Percentiles rank a stretch among this genome's conserved stretches.
phyloP scores from a whole-genome alignment of 2,797 vertebrate genomes.

The Pangasius larnaudii region DNA sequence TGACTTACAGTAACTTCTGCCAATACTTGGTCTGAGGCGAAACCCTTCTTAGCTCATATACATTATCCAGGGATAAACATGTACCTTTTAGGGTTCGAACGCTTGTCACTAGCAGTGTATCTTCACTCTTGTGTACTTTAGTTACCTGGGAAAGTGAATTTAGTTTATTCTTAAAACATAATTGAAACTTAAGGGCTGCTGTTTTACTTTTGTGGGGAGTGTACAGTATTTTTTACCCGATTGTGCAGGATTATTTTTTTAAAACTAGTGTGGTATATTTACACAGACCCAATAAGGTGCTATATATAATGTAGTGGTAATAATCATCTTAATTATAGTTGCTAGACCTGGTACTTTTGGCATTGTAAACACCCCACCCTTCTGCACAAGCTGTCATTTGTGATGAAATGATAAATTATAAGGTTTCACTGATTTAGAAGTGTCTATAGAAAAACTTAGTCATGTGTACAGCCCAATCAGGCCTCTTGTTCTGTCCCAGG shows the following conservation, averaged over 20 bases:
- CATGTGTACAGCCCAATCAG: slow-evolving; percentile 36
- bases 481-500: slow-evolving; percentile 7
- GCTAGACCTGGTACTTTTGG: background rate
- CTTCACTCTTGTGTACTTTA: background rate
- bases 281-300: background rate
- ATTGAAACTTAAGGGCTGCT: background rate
- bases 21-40: background rate
- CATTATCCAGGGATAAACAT: background rate
- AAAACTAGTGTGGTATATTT: background rate
- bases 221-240: background rate
- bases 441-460: slow-evolving; percentile 9
- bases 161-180: background rate
- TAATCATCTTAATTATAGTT: background rate
- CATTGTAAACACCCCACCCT: background rate
- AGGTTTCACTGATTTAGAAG: background rate
- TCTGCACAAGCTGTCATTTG: background rate
- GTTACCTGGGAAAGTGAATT: background rate
- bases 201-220: background rate
- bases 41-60: background rate
- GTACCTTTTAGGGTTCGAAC: background rate
- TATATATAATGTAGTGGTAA: background rate
- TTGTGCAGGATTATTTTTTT: background rate
- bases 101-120: background rate
- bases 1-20: background rate
- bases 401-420: slow-evolving; percentile 14